Evolutionary conservation across 2,888 invertebrate genomes (phyloP), one percentile per base, ranked within the genome.

Genomic region (Hypena proboscidalis): DNA sequence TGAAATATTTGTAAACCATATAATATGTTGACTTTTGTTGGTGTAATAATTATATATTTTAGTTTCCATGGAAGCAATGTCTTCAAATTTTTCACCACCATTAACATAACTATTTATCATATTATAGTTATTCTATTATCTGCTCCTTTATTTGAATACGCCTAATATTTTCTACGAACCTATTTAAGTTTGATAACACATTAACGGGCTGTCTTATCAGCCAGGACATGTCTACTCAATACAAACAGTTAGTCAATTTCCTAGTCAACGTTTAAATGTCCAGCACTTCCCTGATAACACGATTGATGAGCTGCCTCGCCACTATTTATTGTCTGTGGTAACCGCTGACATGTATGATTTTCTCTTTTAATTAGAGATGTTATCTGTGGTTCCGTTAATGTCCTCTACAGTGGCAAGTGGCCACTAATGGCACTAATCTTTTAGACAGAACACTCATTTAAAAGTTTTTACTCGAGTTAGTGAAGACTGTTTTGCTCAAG

Each of bases 371-470:
- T 82, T 77, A 80, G 72, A 81, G 81, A 83, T 85, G 74, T 75
- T 78, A 70, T 86, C 82, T 61, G 34, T 36, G 47, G 72, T 80
- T 73, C 85, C 84, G 85, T 87, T 86, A 85, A 67, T 77, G 74
- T 75, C 71, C 70, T 76, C 69, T 72, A 70, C 65, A 64, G 69
- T 67, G 69, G 70, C 68, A 68, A 52, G 56, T 54, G n/a, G n/a
- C n/a, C n/a, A n/a, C n/a, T n/a, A n/a, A n/a, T n/a, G n/a, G n/a
- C n/a, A n/a, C n/a, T n/a, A n/a, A n/a, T n/a, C n/a, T n/a, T n/a
- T n/a, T n/a, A n/a, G n/a, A n/a, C n/a, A n/a, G n/a, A n/a, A n/a
- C n/a, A n/a, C n/a, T n/a, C n/a, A n/a, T n/a, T n/a, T n/a, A n/a
- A n/a, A n/a, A n/a, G n/a, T n/a, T n/a, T n/a, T n/a, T n/a, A n/a